Percentiles rank a stretch among this genome's conserved stretches.
Conservation (phyloP, 30 jellyfish, hydroid and myxozoan genomes). For the Aurelia sp. region DNA sequence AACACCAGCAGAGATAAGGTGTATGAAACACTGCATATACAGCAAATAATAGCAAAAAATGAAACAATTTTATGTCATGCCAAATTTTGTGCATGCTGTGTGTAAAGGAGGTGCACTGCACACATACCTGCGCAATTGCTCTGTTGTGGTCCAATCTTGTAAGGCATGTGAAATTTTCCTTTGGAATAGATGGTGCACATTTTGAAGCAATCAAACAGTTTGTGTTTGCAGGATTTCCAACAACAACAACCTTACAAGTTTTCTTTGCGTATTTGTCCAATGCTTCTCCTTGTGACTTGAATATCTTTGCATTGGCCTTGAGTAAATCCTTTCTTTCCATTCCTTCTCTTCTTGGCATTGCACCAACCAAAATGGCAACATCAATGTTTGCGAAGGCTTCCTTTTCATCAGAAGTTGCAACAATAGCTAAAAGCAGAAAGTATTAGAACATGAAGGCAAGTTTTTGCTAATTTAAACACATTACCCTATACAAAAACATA, state of each 20-base stretch:
- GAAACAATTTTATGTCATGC: too few species aligned
- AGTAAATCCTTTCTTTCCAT: slow-evolving; percentile 98
- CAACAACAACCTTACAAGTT: slow-evolving; percentile 95
- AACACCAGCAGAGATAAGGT: too few species aligned
- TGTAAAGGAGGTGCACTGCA: background rate
- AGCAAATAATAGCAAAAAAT: too few species aligned
- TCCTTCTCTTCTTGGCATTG: slow-evolving; percentile 99
- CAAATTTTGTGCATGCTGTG: background rate
- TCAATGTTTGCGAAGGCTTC: slow-evolving; percentile 93
- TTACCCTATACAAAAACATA: too few species aligned
- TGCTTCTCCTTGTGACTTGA: slow-evolving; percentile 94
- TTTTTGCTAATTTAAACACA: too few species aligned
- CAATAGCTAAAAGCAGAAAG: slow-evolving; percentile 51
- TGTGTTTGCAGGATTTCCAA: slow-evolving; percentile 99
- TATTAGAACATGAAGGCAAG: too few species aligned
- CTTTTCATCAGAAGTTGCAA: slow-evolving; percentile 90
- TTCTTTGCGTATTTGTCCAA: slow-evolving; percentile 92
- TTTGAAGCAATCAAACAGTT: slow-evolving; percentile 92
- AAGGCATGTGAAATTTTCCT: slow-evolving; percentile 95
- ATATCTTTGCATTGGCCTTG: slow-evolving; percentile 96
- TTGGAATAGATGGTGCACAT: slow-evolving; percentile 96
- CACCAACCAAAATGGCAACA: slow-evolving; percentile 99
- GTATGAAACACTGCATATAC: too few species aligned
- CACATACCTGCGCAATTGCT: slow-evolving; percentile 92
- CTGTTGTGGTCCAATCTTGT: slow-evolving; percentile 98